Evolutionary conservation across 2,888 invertebrate genomes (phyloP).

Genomic region (Zele albiditarsus): DNA sequence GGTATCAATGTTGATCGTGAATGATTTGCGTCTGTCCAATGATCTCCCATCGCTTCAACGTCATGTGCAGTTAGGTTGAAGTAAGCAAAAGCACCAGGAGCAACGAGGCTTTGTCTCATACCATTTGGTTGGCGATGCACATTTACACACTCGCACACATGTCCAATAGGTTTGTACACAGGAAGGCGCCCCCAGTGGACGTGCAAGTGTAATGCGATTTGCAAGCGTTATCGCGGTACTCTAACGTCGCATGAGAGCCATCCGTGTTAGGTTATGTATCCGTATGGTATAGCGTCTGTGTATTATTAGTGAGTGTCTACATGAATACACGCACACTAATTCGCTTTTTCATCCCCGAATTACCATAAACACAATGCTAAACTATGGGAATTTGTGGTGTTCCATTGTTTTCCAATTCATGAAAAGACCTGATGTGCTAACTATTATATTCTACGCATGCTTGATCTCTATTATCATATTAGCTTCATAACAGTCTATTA

Average conservation of each 20-base stretch:
- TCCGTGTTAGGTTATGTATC: background rate
- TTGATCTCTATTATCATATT: conserved; percentile 46
- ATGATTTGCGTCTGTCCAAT: conserved; percentile 16
- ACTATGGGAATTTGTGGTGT: conserved; percentile 47
- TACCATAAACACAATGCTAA: conserved; percentile 64
- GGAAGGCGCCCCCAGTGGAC: conserved; percentile 41
- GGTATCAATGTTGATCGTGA: conserved; percentile 9
- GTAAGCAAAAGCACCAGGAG: conserved; percentile 32
- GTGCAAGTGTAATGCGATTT: conserved; percentile 68
- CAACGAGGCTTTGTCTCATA: background rate
- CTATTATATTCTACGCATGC: conserved; percentile 21
- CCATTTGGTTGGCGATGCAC: background rate
- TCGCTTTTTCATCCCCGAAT: conserved; percentile 50
- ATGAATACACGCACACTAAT: background rate
- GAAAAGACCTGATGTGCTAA: conserved; percentile 22
- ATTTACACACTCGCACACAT: background rate
- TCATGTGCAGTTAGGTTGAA: conserved; percentile 48
- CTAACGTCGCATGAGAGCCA: conserved; percentile 54
- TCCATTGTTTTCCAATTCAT: conserved; percentile 62
- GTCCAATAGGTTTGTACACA: background rate
- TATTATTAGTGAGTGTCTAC: background rate
- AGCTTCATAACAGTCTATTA: conserved; percentile 23
- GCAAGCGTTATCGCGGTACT: conserved; percentile 69
- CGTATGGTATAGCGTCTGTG: background rate
- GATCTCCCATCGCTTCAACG: conserved; percentile 40